Percentiles rank a stretch among this genome's conserved stretches.
Evolutionary conservation across 2,113 vertebrate species (phyloP).

Genomic region (Anolis sagrei): DNA sequence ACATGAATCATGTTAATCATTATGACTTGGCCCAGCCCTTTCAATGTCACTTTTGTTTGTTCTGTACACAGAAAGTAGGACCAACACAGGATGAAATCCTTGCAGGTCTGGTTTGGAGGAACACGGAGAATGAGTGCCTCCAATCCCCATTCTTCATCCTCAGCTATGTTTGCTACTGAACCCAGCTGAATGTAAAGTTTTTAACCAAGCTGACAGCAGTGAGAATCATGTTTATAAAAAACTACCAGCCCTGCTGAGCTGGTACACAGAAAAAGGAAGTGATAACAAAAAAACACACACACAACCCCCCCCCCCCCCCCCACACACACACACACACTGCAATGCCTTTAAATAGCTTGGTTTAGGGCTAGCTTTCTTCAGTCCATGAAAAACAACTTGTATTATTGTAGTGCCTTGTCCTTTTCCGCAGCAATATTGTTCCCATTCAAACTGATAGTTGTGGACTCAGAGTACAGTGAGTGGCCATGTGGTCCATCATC

Average conservation of each 20-base stretch:
- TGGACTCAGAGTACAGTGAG: background rate
- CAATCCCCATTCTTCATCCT: conserved; percentile 25
- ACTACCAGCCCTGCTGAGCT: conserved; percentile 75
- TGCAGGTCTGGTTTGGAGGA: background rate
- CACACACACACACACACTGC: conserved; percentile 24
- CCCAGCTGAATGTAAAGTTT: conserved; percentile 63
- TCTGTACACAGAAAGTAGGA: background rate
- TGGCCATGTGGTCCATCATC: background rate
- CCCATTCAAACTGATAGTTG: background rate
- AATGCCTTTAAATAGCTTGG: conserved; percentile 70
- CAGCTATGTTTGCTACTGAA: conserved; percentile 42
- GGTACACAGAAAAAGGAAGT: conserved; percentile 76
- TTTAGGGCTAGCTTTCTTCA: conserved; percentile 42
- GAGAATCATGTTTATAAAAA: conserved; percentile 77
- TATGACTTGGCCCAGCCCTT: background rate
- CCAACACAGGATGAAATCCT: background rate
- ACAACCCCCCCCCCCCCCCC: conserved; percentile 50
- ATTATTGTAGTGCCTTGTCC: conserved; percentile 12
- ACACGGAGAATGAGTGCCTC: background rate
- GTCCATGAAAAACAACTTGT: conserved; percentile 38
- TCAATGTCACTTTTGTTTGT: background rate
- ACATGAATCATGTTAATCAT: background rate
- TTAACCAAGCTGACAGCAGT: conserved; percentile 74
- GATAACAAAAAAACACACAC: conserved; percentile 60
- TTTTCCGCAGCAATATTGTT: conserved; percentile 22